These are phyloP conservation scores for Barbus barbus DNA, from an alignment of 2,113 vertebrate genomes.

Conservation along the genomic window DNA sequence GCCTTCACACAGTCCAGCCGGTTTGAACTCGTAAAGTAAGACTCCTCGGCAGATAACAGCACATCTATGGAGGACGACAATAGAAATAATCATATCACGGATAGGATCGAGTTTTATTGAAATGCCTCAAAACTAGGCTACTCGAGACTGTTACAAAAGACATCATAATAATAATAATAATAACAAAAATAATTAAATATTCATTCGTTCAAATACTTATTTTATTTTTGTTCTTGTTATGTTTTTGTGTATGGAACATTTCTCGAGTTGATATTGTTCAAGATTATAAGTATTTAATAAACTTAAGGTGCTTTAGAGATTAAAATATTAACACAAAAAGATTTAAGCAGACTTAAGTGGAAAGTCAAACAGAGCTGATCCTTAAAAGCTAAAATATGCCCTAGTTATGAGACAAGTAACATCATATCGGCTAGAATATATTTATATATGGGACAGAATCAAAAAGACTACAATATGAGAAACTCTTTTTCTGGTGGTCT, in stretches of 20 bases:
- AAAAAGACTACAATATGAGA: not conserved
- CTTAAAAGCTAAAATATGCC: conserved; percentile 4
- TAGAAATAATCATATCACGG: not conserved
- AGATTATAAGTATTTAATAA: not conserved
- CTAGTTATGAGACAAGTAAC: not conserved
- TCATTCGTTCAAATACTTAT: not conserved
- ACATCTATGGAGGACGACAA: conserved; percentile 74
- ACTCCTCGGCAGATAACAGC: conserved; percentile 79
- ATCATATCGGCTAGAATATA: no score
- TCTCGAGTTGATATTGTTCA: not conserved
- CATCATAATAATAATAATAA: not conserved
- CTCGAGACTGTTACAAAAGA: not conserved
- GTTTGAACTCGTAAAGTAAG: conserved; percentile 66
- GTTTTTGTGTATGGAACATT: not conserved
- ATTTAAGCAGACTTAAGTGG: conserved; percentile 9
- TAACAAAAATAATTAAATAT: not conserved
- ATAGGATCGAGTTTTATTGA: not conserved
- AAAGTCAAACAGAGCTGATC: not conserved
- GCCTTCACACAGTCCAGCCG: conserved; percentile 92
- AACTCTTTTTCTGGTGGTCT: not conserved
- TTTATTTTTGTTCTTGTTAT: not conserved
- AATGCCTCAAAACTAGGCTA: not conserved
- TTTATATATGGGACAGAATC: no score
- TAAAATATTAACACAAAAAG: conserved; percentile 14
- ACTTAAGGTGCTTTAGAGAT: conserved; percentile 2